A percentile compares a stretch with the other conserved stretches of the same genome.
Evolutionary conservation across 2,888 invertebrate species (phyloP).

Genomic region (Drosophila anomalata): DNA sequence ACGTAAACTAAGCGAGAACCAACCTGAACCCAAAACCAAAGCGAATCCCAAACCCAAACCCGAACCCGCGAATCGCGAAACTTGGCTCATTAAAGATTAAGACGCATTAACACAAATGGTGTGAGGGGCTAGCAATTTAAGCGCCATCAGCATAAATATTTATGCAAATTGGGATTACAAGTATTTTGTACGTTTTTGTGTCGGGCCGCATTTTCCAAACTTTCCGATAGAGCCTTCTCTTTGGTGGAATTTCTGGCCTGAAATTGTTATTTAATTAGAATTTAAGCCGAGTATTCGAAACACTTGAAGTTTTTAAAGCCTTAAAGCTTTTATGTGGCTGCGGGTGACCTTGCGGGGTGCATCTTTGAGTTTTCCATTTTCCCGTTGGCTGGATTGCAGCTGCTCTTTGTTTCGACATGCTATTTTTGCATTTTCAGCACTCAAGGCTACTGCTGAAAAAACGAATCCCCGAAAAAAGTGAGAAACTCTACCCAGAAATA

Average conservation of each 20-base stretch:
- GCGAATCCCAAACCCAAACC: conserved; percentile 20
- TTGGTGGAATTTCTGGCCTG: conserved; percentile 13
- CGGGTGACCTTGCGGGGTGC: conserved; percentile 33
- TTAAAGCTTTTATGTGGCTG: conserved; percentile 10
- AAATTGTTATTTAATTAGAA: conserved; percentile 68
- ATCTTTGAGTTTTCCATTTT: conserved; percentile 52
- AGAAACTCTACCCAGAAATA: conserved; percentile 31
- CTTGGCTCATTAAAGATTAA: conserved; percentile 78
- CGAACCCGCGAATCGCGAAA: conserved; percentile 58
- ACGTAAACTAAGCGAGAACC: background rate
- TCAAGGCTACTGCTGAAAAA: conserved; percentile 43
- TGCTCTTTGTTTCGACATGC: conserved; percentile 43
- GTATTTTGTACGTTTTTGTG: conserved; percentile 66
- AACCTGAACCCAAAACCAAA: conserved; percentile 15
- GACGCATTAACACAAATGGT: conserved; percentile 71
- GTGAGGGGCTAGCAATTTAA: conserved; percentile 53
- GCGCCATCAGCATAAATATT: conserved; percentile 75
- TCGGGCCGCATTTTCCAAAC: conserved; percentile 37
- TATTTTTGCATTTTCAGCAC: conserved; percentile 49
- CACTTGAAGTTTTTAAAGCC: conserved; percentile 14
- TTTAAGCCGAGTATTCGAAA: conserved; percentile 39
- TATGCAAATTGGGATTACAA: conserved; percentile 76
- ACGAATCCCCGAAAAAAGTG: background rate
- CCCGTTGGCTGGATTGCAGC: conserved; percentile 27
- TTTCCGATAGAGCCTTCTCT: conserved; percentile 31